Conservation (phyloP, 2,113 vertebrate genomes). For the Pantherophis guttatus region DNA sequence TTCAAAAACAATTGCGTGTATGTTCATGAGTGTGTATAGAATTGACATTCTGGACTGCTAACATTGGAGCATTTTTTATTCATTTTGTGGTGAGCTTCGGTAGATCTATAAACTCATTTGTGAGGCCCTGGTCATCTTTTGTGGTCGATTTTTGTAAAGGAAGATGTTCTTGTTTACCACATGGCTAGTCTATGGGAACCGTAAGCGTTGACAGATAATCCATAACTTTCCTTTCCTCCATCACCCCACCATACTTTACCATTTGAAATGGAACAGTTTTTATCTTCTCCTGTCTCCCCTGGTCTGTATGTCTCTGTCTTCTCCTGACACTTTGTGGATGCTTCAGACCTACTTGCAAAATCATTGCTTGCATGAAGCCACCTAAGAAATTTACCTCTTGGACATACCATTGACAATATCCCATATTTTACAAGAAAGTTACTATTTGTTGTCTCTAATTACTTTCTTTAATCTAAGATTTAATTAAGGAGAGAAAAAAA, state of each 20-base stretch:
- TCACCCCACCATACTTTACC: neutral
- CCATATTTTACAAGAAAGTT: neutral
- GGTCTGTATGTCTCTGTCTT: fast-evolving
- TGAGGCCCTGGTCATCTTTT: neutral
- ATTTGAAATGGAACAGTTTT: neutral
- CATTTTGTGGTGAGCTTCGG: neutral
- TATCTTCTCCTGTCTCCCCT: neutral
- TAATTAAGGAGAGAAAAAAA: neutral
- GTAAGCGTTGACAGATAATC: constrained; percentile 10
- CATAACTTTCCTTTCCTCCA: neutral
- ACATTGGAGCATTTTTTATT: neutral
- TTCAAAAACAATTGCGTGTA: neutral
- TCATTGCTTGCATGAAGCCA: neutral
- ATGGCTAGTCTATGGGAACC: neutral
- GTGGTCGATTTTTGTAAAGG: neutral
- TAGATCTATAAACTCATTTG: neutral
- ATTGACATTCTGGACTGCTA: neutral
- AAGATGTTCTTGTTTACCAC: neutral
- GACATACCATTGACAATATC: neutral
- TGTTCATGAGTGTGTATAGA: neutral
- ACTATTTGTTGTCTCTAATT: neutral
- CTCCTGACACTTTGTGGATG: neutral
- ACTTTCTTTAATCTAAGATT: neutral
- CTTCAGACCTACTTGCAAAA: constrained; percentile 2
- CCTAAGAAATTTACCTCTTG: neutral